phyloP scores from a whole-genome alignment of 2,888 invertebrate genomes.

The Luffia ferchaultella region DNA sequence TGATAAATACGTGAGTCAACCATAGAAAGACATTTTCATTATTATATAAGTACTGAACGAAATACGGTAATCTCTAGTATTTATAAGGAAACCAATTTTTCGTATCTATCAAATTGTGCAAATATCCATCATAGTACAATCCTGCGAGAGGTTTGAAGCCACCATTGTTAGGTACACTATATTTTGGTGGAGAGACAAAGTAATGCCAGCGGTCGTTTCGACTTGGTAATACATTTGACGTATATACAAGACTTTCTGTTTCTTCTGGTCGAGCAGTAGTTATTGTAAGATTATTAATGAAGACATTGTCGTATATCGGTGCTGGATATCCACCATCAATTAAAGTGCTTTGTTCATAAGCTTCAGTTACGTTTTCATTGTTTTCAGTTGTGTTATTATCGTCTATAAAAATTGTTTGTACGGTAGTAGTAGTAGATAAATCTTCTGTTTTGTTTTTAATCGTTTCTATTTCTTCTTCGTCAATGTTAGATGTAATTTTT shows the following conservation, averaged over 20 bases:
- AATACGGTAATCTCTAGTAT: too few species aligned
- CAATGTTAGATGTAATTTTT: too few species aligned
- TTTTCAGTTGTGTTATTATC: not conserved
- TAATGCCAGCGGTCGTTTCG: conserved; percentile 40
- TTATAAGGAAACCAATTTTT: not conserved
- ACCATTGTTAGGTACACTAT: conserved; percentile 22
- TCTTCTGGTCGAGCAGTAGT: conserved; percentile 23
- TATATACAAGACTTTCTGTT: conserved; percentile 22
- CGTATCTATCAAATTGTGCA: conserved; percentile 23
- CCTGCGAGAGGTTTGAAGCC: conserved; percentile 47
- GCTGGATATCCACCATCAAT: conserved; percentile 27
- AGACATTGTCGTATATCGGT: conserved; percentile 29
- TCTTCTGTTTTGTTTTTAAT: too few species aligned
- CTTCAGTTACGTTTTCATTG: not conserved
- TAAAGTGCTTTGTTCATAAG: conserved; percentile 14
- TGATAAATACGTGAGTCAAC: too few species aligned
- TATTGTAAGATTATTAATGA: conserved; percentile 41
- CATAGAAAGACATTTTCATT: too few species aligned
- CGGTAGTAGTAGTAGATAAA: not conserved
- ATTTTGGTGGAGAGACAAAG: conserved; percentile 27
- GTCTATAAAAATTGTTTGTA: not conserved
- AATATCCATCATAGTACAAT: conserved; percentile 53
- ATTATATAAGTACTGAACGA: too few species aligned
- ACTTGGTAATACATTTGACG: conserved; percentile 23
- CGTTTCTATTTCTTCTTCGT: too few species aligned